Evolutionary conservation across 1,140 invertebrate species (phyloP).

Genomic region (Planococcus citri): DNA sequence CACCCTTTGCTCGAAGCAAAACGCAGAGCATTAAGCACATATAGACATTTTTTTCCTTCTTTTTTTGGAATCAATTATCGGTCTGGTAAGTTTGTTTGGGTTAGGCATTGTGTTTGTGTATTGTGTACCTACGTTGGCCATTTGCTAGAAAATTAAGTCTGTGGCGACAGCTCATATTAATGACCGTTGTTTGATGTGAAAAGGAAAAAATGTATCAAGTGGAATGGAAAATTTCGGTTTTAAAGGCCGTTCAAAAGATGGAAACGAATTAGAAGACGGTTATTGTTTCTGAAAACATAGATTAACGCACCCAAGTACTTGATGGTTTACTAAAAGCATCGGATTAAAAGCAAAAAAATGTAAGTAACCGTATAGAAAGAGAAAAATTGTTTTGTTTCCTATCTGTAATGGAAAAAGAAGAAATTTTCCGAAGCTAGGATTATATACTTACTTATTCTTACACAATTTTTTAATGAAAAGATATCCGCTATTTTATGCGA

Average conservation of each 20-base stretch:
- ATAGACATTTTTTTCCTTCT: no score
- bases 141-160: no score
- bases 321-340: neutral
- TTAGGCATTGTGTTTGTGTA: no score
- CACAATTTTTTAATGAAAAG: neutral
- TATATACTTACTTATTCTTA: no score
- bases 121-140: no score
- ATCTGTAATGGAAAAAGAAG: neutral
- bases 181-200: neutral
- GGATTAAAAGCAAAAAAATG: neutral
- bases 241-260: neutral
- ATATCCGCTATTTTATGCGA: neutral
- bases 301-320: neutral
- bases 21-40: no score
- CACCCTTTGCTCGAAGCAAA: no score
- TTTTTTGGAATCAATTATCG: no score
- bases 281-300: conserved; percentile 8
- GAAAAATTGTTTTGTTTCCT: neutral
- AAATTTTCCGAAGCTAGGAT: neutral
- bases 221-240: neutral
- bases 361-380: neutral
- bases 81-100: no score
- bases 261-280: neutral
- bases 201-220: neutral
- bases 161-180: neutral